phyloP scores from a whole-genome alignment of 1,140 invertebrate genomes.

The Sesamia nonagrioides region DNA sequence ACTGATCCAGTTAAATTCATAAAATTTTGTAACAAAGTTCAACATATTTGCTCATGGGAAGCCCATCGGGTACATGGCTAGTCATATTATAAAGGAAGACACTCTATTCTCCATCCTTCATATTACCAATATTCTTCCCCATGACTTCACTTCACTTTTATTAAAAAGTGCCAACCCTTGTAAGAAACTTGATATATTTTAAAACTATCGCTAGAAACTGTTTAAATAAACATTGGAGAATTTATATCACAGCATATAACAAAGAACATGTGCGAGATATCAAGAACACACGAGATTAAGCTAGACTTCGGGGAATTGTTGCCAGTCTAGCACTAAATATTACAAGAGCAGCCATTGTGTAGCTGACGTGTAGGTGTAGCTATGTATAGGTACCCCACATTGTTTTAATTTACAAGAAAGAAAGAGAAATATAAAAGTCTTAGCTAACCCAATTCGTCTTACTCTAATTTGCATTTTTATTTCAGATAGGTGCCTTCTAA shows the following conservation, averaged over 20 bases:
- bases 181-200: neutral
- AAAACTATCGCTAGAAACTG: neutral
- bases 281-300: constrained; percentile 49
- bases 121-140: no score
- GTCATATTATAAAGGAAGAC: no score
- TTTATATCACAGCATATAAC: constrained; percentile 5
- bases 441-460: constrained; percentile 32
- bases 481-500: constrained; percentile 44
- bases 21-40: no score
- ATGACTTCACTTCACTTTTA: no score
- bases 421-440: constrained; percentile 31
- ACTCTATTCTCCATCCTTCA: no score
- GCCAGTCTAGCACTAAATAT: constrained; percentile 43
- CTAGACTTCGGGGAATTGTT: constrained; percentile 40
- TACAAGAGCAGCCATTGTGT: constrained; percentile 40
- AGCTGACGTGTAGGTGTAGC: constrained; percentile 21
- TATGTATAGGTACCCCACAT: constrained; percentile 7
- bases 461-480: constrained; percentile 45
- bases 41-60: no score
- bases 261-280: constrained; percentile 47
- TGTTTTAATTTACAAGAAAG: constrained; percentile 36
- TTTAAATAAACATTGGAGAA: constrained; percentile 28
- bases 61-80: no score
- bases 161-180: neutral
- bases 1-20: no score